A percentile compares a stretch with the other conserved stretches of the same genome.
Conservation (phyloP, 2,797 vertebrate genomes). For the Crax fasciolata region DNA sequence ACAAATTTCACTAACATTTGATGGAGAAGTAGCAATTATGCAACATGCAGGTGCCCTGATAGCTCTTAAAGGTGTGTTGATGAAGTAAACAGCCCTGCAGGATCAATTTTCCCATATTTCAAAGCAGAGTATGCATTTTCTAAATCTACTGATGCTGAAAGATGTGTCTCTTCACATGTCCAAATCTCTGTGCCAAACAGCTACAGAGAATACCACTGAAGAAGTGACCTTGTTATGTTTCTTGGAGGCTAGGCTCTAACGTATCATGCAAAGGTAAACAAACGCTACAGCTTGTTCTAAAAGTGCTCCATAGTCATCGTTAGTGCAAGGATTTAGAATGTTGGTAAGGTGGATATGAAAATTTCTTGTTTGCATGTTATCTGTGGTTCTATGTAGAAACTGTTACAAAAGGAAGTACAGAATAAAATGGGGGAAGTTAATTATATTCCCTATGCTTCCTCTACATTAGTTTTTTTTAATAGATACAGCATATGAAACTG, state of each 20-base stretch:
- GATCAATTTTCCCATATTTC: conserved; percentile 44
- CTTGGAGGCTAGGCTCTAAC: background rate
- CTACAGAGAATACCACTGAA: background rate
- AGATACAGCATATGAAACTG: background rate
- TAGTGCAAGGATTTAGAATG: background rate
- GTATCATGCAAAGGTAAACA: conserved; percentile 17
- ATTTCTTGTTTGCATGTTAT: background rate
- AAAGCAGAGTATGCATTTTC: conserved; percentile 37
- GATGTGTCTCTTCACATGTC: background rate
- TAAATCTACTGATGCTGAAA: conserved; percentile 66
- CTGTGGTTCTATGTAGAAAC: background rate
- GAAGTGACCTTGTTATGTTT: background rate
- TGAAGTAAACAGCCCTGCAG: conserved; percentile 71
- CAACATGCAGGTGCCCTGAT: conserved; percentile 60
- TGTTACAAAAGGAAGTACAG: background rate
- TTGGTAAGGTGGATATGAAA: background rate
- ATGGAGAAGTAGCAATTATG: conserved; percentile 15
- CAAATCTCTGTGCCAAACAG: conserved; percentile 27
- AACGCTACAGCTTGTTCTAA: background rate
- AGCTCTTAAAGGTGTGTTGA: conserved; percentile 36
- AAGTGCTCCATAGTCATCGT: background rate
- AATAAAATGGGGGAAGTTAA: background rate
- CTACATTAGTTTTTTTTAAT: background rate
- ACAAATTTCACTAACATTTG: conserved; percentile 46
- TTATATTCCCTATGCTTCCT: background rate